Evolutionary conservation across 2,888 invertebrate species (phyloP), one percentile per base, ranked within the genome.

Genomic region (Aphidoletes aphidimyza): DNA sequence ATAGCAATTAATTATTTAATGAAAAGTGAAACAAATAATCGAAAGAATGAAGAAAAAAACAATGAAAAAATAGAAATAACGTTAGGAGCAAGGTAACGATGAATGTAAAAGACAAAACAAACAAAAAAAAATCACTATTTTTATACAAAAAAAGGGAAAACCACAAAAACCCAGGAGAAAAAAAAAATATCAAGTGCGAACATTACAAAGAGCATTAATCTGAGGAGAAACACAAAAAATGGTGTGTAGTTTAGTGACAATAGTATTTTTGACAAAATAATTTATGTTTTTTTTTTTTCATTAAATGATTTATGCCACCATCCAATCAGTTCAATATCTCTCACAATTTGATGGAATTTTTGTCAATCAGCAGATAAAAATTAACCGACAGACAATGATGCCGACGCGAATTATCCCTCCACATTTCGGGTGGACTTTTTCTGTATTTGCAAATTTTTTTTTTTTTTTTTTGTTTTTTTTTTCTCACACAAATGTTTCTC

Each of bases 231-330:
- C 19, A 78, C 6, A 78, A 36, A n/a, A 69, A 69, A 69, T 69
- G 69, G 30, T 30, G 26, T 11, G 69, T 69, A 69, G 69, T 69
- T 81, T 81, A 81, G 39, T 22, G 37, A 5, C n/a, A 81, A 37
- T 45, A 83, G n/a, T n/a, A n/a, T n/a, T n/a, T n/a, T n/a, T 83
- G 83, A 83, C 83, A 83, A 30, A 45, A 83, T 45, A 83, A 83
- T 83, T n/a, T n/a, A 83, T 45, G 42, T 45, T 26, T 83, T 30
- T 83, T 83, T 83, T 26, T 30, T 30, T 69, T 30, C 69, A 30
- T 69, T 69, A 17, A 30, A 69, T 69, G 69, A 69, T 69, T 69
- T 69, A n/a, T n/a, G n/a, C n/a, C n/a, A n/a, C n/a, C n/a, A n/a
- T n/a, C n/a, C n/a, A n/a, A n/a, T n/a, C n/a, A n/a, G n/a, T n/a